phyloP scores from a whole-genome alignment of 2,888 invertebrate species.

The Apotomis betuletana region DNA sequence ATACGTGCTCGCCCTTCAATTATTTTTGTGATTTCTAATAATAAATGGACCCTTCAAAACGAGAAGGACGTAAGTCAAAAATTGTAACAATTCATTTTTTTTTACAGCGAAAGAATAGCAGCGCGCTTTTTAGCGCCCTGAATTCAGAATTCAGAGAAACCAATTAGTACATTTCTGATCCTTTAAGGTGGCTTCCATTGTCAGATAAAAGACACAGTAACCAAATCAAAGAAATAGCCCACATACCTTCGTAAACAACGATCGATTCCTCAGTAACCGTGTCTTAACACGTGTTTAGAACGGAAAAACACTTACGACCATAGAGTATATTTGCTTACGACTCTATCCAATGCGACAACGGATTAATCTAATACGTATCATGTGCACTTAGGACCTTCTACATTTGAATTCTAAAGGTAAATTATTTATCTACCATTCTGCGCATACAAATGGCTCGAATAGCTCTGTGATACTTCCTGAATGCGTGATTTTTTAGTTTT shows the following conservation, averaged over 20 bases:
- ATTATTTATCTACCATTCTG: conserved; percentile 35
- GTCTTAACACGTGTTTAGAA: conserved; percentile 24
- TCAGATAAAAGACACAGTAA: neutral
- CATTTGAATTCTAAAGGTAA: conserved; percentile 10
- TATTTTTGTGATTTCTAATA: conserved; percentile 10
- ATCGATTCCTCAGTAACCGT: conserved; percentile 14
- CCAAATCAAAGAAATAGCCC: conserved; percentile 1
- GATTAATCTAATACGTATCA: neutral
- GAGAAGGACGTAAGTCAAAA: too few relatives aligned
- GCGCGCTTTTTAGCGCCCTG: too few relatives aligned
- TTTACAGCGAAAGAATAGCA: too few relatives aligned
- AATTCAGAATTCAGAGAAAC: too few relatives aligned
- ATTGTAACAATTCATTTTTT: too few relatives aligned
- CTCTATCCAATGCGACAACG: neutral
- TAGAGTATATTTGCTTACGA: too few relatives aligned
- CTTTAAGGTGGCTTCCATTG: too few relatives aligned
- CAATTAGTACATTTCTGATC: too few relatives aligned
- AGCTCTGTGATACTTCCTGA: conserved; percentile 30
- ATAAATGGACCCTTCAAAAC: too few relatives aligned
- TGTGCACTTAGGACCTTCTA: conserved; percentile 4
- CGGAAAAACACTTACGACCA: conserved; percentile 23
- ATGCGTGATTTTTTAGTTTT: conserved; percentile 34
- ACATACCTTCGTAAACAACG: neutral
- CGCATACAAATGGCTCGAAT: conserved; percentile 31
- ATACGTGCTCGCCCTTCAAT: conserved; percentile 11